Conservation (phyloP, 2,113 vertebrate species). For the Chloroceryle aenea region DNA sequence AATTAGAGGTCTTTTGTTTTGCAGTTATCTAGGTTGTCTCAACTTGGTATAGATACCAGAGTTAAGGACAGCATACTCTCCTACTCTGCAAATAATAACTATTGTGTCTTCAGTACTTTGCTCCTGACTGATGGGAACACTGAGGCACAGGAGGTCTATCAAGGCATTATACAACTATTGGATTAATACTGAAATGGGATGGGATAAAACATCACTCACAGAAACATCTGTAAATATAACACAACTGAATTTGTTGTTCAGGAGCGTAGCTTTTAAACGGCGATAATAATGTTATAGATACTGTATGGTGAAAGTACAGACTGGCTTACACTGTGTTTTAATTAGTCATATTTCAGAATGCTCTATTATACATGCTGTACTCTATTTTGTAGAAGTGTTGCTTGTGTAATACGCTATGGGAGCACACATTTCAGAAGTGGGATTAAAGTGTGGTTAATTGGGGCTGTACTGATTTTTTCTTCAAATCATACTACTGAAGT, state of each 20-base stretch:
- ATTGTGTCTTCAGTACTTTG: background rate
- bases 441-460: background rate
- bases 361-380: background rate
- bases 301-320: background rate
- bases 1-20: background rate
- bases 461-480: background rate
- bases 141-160: background rate
- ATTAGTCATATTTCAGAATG: background rate
- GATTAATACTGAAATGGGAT: background rate
- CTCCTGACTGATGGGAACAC: background rate
- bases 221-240: background rate
- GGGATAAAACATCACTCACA: background rate
- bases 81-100: background rate
- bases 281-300: background rate
- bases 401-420: background rate
- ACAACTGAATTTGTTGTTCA: background rate
- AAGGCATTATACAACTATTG: background rate
- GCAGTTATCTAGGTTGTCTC: background rate
- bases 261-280: background rate
- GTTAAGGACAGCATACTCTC: background rate
- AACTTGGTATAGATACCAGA: background rate
- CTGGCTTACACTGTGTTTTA: background rate
- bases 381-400: background rate
- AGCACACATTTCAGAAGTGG: background rate
- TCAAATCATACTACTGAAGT: background rate